Conservation (phyloP, 2,888 invertebrate genomes). For the Norana najaformis region DNA sequence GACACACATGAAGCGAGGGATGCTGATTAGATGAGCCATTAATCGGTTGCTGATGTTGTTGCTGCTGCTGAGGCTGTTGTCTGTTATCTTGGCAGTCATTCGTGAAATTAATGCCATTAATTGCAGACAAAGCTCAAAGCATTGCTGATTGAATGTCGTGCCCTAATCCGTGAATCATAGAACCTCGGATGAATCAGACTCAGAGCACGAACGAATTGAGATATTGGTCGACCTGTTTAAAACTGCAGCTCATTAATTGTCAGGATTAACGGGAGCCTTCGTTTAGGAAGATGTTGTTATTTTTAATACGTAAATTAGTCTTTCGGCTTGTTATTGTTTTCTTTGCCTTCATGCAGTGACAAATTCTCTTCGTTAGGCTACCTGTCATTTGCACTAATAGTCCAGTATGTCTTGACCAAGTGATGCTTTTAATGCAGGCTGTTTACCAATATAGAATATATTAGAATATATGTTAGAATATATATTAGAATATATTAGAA, state of each 20-base stretch:
- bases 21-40: background rate
- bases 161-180: background rate
- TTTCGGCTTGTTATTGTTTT: background rate
- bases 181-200: background rate
- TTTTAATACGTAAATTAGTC: background rate
- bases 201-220: background rate
- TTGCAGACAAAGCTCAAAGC: background rate
- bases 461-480: too few species aligned
- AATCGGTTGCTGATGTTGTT: background rate
- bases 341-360: too few species aligned
- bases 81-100: background rate
- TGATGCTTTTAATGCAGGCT: too few species aligned
- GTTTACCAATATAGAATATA: too few species aligned
- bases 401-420: background rate
- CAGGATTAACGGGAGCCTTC: background rate
- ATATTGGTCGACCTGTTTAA: background rate
- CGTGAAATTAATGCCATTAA: constrained; percentile 13
- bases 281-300: background rate
- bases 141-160: background rate
- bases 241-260: background rate
- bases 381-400: background rate
- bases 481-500: too few species aligned
- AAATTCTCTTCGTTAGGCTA: too few species aligned
- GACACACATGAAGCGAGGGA: background rate
- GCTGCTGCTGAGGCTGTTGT: background rate